Evolutionary conservation across 2,797 vertebrate genomes (phyloP).

Genomic region (Luscinia megarhynchos): DNA sequence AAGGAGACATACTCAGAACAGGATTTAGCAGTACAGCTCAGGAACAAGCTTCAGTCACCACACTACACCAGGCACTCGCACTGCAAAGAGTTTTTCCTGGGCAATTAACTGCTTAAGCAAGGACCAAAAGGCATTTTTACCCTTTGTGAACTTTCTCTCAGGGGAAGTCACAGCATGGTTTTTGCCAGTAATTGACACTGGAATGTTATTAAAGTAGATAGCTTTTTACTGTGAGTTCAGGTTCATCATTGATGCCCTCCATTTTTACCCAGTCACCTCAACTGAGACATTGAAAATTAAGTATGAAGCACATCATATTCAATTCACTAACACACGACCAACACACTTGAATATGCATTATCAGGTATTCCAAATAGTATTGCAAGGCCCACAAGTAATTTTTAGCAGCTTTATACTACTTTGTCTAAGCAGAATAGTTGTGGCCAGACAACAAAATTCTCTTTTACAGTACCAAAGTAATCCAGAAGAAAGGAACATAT

Average conservation of each 20-base stretch:
- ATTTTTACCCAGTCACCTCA: not conserved
- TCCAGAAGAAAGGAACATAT: not conserved
- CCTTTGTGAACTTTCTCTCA: not conserved
- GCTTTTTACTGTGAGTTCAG: not conserved
- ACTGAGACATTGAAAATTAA: not conserved
- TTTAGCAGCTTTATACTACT: not conserved
- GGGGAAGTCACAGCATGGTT: not conserved
- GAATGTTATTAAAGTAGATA: not conserved
- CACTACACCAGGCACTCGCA: not conserved
- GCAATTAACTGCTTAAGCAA: not conserved
- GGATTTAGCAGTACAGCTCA: not conserved
- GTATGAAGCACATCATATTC: not conserved
- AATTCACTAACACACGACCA: not conserved
- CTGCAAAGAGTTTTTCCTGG: not conserved
- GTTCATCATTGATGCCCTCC: not conserved
- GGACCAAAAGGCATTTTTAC: not conserved
- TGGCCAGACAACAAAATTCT: not conserved
- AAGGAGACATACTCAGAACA: not conserved
- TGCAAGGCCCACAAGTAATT: not conserved
- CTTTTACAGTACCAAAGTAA: not conserved
- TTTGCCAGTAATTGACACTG: not conserved
- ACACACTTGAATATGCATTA: not conserved
- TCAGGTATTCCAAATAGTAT: not conserved
- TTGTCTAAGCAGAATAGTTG: not conserved
- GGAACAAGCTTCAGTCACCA: not conserved